Base-by-base conservation (phyloP, 2,113 vertebrate species). In the Callopanchax toddi region DNA sequence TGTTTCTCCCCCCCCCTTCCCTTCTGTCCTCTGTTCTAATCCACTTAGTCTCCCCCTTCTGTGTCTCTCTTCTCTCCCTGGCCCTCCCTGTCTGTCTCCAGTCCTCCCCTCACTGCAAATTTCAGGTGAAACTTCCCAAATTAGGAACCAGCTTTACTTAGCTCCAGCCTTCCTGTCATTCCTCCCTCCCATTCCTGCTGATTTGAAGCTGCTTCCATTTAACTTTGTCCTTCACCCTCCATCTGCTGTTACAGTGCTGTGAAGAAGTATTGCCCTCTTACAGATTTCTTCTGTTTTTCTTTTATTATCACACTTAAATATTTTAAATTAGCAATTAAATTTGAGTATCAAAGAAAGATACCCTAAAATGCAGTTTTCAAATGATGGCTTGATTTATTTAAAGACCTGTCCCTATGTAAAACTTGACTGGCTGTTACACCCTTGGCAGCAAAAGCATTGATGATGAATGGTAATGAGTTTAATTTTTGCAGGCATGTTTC, bases 21-120 rank as follows among this genome's bases (percentile, higher is more conserved):
- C 48, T 74, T 63, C 63, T 72, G 61, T 83, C 69, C 79, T 88
- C 73, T 69, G 74, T 76, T 82, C 68, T 85, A 82, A 89, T 89
- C 87, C 79, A 83, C 67, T 86, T 82, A 83, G 76, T 73, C 61
- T 76, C 63, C 52, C 65, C 10, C 48, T 59, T 71, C 75, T 61
- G 60, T 67, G 55, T 75, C 70, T 80, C 44, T 65, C 73, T 60
- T 71, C 49, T 63, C 60, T 76, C 60, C 26, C 20, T 60, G 23
- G 54, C 60, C 51, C 65, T 78, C 56, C 53, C 60, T 36, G 11
- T 70, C 67, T 70, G 42, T 67, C 69, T 54, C n/a, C 59, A 71
- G 34, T 67, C 50, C 61, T 66, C 46, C 52, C 50, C 29, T 77
- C 56, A 11, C 67, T 26, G 37, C 25, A 68, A 52, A 53, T 68